Conservation (phyloP, 2,797 vertebrate genomes). For the Saxicola maurus region DNA sequence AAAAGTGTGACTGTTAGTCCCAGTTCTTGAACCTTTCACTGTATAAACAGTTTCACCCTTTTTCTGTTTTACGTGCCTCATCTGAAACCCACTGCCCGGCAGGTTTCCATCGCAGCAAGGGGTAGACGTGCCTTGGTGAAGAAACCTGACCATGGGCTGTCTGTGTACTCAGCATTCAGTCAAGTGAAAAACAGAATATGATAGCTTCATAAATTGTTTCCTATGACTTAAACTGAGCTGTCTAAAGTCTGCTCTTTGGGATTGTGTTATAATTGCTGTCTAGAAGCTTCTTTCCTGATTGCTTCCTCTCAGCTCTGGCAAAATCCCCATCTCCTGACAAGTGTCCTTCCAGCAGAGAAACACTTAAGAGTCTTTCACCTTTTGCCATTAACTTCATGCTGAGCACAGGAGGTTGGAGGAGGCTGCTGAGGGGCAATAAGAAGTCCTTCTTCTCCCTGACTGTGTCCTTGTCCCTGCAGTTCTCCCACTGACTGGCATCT, state of each 20-base stretch:
- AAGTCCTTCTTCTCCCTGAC: neutral
- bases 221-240: slow-evolving; percentile 74
- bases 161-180: neutral
- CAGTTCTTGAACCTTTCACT: slow-evolving; percentile 72
- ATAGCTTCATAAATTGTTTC: slow-evolving; percentile 64
- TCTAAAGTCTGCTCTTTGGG: slow-evolving; percentile 58
- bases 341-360: neutral
- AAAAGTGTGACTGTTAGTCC: slow-evolving; percentile 75
- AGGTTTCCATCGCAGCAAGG: slow-evolving; percentile 53
- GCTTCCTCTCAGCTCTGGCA: slow-evolving; percentile 3
- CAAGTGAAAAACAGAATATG: slow-evolving; percentile 65
- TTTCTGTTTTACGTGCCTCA: slow-evolving; percentile 5
- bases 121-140: slow-evolving; percentile 58
- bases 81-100: slow-evolving; percentile 16
- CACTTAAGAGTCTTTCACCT: neutral
- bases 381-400: slow-evolving; percentile 16
- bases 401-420: neutral
- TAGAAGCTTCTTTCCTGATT: slow-evolving; percentile 69
- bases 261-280: slow-evolving; percentile 68
- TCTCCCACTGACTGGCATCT: neutral
- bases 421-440: neutral
- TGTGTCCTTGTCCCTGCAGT: neutral
- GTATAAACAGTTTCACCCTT: slow-evolving; percentile 64
- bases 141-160: slow-evolving; percentile 56
- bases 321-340: neutral